A percentile compares a stretch with the other conserved stretches of the same genome.
These are phyloP conservation scores for Delphinus delphis DNA, from an alignment of 2,113 vertebrate genomes.

Conservation along the genomic window DNA sequence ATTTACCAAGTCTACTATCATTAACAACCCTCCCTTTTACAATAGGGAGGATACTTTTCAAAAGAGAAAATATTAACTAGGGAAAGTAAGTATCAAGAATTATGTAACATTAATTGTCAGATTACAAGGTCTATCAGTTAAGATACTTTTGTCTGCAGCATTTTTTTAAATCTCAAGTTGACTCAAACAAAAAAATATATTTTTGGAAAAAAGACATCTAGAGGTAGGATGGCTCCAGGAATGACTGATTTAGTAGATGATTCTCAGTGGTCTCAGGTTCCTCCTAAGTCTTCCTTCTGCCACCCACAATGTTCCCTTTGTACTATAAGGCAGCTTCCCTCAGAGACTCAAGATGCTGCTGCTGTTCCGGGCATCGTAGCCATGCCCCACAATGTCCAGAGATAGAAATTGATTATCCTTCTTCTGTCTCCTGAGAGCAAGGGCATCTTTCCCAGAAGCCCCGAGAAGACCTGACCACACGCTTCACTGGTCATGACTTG, in stretches of 20 bases:
- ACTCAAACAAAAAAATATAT: background rate
- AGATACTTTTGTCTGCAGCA: background rate
- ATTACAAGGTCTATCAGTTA: background rate
- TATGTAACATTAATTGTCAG: background rate
- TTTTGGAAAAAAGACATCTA: background rate
- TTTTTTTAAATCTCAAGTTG: background rate
- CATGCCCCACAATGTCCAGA: background rate
- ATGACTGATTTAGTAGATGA: background rate
- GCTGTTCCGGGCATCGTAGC: background rate
- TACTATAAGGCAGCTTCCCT: background rate
- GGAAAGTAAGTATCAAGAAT: slow-evolving; percentile 16
- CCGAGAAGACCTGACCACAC: background rate
- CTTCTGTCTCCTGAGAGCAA: background rate
- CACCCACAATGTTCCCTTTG: background rate
- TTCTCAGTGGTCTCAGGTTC: background rate
- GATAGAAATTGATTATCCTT: background rate
- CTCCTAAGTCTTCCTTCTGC: background rate
- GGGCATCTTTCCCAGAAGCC: background rate
- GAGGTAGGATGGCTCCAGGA: background rate
- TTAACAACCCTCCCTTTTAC: background rate
- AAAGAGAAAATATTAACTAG: background rate
- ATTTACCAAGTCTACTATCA: background rate
- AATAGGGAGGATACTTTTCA: background rate
- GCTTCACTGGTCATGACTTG: background rate
- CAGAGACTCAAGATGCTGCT: background rate